Percentiles rank a stretch among this genome's conserved stretches.
Evolutionary conservation across 2,113 vertebrate genomes (phyloP).

Genomic region (Diadophis punctatus): DNA sequence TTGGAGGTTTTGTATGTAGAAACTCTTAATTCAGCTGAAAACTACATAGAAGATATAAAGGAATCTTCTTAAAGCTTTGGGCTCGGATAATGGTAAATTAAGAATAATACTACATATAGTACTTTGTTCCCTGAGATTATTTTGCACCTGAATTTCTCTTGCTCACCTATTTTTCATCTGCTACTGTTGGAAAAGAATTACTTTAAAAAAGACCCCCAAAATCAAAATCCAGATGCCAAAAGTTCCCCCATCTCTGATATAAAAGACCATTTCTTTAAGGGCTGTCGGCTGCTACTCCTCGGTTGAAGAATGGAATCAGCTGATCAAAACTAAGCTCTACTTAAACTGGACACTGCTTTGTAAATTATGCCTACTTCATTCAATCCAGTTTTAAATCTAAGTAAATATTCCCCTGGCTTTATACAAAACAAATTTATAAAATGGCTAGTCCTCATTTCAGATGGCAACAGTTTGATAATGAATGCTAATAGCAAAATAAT

Average conservation of each 20-base stretch:
- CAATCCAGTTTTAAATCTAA: neutral
- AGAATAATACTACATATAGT: neutral
- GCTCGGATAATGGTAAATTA: neutral
- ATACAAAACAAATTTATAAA: neutral
- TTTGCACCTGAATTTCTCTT: neutral
- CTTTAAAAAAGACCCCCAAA: neutral
- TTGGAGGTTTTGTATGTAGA: fast-evolving
- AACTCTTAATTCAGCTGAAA: neutral
- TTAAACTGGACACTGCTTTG: neutral
- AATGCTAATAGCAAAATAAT: neutral
- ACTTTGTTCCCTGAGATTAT: neutral
- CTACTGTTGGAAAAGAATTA: neutral
- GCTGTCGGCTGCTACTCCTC: neutral
- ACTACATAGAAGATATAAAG: neutral
- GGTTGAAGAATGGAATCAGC: neutral
- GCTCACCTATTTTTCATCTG: neutral
- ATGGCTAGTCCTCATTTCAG: neutral
- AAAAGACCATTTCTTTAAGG: neutral
- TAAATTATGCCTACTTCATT: neutral
- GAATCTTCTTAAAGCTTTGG: neutral
- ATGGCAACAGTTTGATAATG: neutral
- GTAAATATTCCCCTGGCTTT: neutral
- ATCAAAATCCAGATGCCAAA: neutral
- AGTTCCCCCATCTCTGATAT: neutral
- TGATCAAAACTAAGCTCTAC: neutral